Conservation (phyloP, 2,888 invertebrate genomes). For the Macrosoma leucophasiata region DNA sequence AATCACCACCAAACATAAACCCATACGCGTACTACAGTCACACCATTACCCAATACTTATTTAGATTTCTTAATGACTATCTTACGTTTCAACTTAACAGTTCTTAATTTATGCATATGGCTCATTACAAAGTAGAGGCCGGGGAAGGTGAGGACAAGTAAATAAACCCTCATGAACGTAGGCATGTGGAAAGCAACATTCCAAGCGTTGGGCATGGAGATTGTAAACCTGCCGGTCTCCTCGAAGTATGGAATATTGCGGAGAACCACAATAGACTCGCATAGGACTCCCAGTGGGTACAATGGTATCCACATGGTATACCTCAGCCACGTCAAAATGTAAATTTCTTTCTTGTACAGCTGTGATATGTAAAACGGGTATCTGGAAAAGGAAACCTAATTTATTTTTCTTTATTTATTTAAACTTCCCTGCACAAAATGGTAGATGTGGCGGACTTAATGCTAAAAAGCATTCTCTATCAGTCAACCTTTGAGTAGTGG, state of each 20-base stretch:
- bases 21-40: too few species aligned
- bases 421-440: too few species aligned
- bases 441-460: too few species aligned
- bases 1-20: too few species aligned
- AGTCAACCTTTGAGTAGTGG: too few species aligned
- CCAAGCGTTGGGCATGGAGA: conserved; percentile 87
- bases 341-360: conserved; percentile 82
- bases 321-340: conserved; percentile 91
- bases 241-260: conserved; percentile 93
- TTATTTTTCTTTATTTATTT: too few species aligned
- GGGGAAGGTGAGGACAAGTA: conserved; percentile 85
- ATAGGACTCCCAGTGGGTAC: conserved; percentile 92
- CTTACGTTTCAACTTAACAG: conserved; percentile 77
- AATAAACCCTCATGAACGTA: conserved; percentile 83
- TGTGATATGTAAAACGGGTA: conserved; percentile 95
- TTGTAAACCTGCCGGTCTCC: conserved; percentile 84
- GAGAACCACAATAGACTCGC: conserved; percentile 88
- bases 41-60: conserved; percentile 34
- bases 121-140: conserved; percentile 86
- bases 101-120: conserved; percentile 87
- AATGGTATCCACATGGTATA: conserved; percentile 96
- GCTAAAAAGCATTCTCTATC: too few species aligned
- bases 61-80: conserved; percentile 61
- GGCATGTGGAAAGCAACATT: conserved; percentile 93
- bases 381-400: conserved; percentile 72